Evolutionary conservation across 2,888 invertebrate species (phyloP), one percentile per base, ranked within the genome.

Genomic region (Dolichopus griseipennis): DNA sequence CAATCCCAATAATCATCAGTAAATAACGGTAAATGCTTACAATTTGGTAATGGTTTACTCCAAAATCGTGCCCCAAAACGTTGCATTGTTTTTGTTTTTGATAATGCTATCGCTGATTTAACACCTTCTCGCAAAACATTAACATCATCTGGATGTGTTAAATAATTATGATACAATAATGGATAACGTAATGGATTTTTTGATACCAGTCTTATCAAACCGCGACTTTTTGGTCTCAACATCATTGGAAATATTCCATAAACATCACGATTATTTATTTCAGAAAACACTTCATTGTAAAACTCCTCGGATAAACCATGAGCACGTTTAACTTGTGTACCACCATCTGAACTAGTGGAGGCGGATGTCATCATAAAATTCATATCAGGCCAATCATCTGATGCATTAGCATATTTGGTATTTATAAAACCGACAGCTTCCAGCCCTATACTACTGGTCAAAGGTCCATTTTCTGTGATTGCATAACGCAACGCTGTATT

Each of bases 1-100:
- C 94, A 94, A 70, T 93, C 89, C 92, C 93, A 93, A 72, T 94
- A 94, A 41, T 92, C 91, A 73, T 94, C 93, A 0, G 93, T 92
- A 73, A 84, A 91, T 2, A 84, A 81, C 0, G 89, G 88, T 22
- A 92, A 79, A 75, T 92, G 91, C 74, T 90, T 90, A 77, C 94
- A 95, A 71, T 93, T 93, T 0, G 94, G 94, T 67, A 90, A 78
- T 0, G 88, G 88, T 67, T 87, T 89, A 67, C 84, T 85, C 79
- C 92, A 90, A 73, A 88, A 90, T 64, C 90, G 84, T 0, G 93
- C 87, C 0, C 93, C 93, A 73, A 93, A 91, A 67, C 89, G 83
- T 75, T 88, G 90, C 87, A 92, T 84, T 0, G 92, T 88, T 72
- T 87, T 83, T 0, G 93, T 93, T 77, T 92, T 88, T 0, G 89